phyloP scores from a whole-genome alignment of 1,140 invertebrate genomes.

The Monochamus saltuarius region DNA sequence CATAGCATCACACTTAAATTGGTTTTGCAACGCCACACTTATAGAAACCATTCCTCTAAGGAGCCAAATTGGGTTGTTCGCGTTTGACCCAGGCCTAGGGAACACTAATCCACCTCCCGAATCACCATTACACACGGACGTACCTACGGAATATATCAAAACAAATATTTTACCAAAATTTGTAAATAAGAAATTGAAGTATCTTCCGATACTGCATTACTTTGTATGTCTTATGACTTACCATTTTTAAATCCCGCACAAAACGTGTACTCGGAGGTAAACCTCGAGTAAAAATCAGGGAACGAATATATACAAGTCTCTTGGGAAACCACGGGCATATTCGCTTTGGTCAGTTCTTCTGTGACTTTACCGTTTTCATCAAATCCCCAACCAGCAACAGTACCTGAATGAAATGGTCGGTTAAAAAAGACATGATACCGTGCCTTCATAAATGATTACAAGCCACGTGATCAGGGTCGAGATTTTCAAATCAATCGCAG shows the following conservation, averaged over 20 bases:
- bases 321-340: slow-evolving; percentile 54
- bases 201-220: neutral
- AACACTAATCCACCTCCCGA: slow-evolving; percentile 64
- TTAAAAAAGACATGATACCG: too few relatives aligned
- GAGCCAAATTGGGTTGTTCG: slow-evolving; percentile 55
- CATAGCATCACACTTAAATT: slow-evolving; percentile 56
- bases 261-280: slow-evolving; percentile 53
- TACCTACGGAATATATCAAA: slow-evolving; percentile 49
- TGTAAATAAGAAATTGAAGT: neutral
- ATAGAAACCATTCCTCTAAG: slow-evolving; percentile 61
- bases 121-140: slow-evolving; percentile 64
- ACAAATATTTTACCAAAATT: slow-evolving; percentile 1
- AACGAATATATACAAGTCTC: slow-evolving; percentile 54
- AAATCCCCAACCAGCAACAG: slow-evolving; percentile 55
- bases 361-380: slow-evolving; percentile 52
- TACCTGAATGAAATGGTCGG: slow-evolving; percentile 34
- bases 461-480: too few relatives aligned
- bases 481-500: too few relatives aligned
- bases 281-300: slow-evolving; percentile 54
- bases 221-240: slow-evolving; percentile 32
- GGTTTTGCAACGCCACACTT: slow-evolving; percentile 54
- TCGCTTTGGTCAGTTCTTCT: slow-evolving; percentile 52
- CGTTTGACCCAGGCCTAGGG: slow-evolving; percentile 50
- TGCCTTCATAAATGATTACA: too few relatives aligned
- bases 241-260: slow-evolving; percentile 56